Evolutionary conservation across 2,888 invertebrate species (phyloP), one percentile per base, ranked within the genome.

Genomic region (Melolontha melolontha): DNA sequence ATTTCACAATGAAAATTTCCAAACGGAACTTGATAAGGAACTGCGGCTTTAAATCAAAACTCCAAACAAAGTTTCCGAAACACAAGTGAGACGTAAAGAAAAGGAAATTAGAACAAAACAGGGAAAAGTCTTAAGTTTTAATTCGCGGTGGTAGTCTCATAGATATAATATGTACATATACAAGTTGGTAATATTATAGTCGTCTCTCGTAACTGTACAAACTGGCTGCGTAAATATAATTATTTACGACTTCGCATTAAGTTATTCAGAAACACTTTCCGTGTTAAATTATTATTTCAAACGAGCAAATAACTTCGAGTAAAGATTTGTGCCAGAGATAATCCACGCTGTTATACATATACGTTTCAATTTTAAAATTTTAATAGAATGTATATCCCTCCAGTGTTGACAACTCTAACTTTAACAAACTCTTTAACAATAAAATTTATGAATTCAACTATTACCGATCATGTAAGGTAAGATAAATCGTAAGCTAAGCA

Each of bases 241-340:
- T 40, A 54, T 44, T 59, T 29, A 44, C 59, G 59, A 34, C 44
- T 59, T 12, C n/a, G 54, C 29, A 59, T 59, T 59, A 59, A 59
- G 14, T 59, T 59, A 59, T 59, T 59, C 59, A 59, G 59, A 59
- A 59, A 59, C 44, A 59, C 59, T 59, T 59, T 59, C 59, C 59
- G 59, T 59, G 59, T 59, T 59, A 57, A 59, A 16, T 59, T 41
- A 59, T 59, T 59, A 44, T 59, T 59, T 29, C 59, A 44, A 44
- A 59, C 44, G 44, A 44, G 40, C 54, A 40, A 40, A 40, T 54
- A 59, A 59, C 59, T 59, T 59, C 14, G 17, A 44, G 59, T 59
- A 27, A 16, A 59, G 59, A 59, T 59, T 59, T 59, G 44, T 59
- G 44, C 42, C 29, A 12, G 29, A 44, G 59, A 59, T 59, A 59